Base-by-base conservation (phyloP, 2,888 invertebrate species). In the Hipparchia sbordonii region DNA sequence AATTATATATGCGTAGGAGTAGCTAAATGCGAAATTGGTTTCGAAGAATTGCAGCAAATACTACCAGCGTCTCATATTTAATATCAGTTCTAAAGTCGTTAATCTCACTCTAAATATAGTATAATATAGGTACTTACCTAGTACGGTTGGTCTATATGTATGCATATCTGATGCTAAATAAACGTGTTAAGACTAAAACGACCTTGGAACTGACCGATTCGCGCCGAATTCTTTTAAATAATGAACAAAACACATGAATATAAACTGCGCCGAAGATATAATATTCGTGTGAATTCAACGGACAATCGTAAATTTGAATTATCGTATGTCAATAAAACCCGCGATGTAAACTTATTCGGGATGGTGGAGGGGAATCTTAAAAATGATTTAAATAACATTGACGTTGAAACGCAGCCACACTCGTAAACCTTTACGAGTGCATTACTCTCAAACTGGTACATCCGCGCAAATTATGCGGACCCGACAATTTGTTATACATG, bases 401-500 rank as follows among this genome's bases (percentile, higher is more conserved):
- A 84, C 82, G 84, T 82, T 82, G 82, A 85, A 88, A 86, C 82
- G 84, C 88, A 86, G 85, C 85, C 84, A 81, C 81, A 85, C 86
- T 87, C 88, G 87, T 92, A 91, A 93, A 92, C 87, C 85, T 93
- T 93, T 91, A 93, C 88, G 93, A 92, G 93, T 90, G 86, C 92
- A 90, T 92, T 92, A 91, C 91, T 87, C 92, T 90, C 89, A 84
- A 85, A 85, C 82, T 83, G 85, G 84, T 87, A 83, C 83, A 83
- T 82, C 84, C 84, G 85, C 82, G 87, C 88, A 88, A 91, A 89
- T 88, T 86, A 77, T 78, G 66, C 72, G 67, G 71, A 75, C 66
- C 72, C 51, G 70, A 77, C 72, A 75, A 73, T 71, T 73, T 73
- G 71, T 73, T 72, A 66, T 60, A 69, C 48, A 70, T 54, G 71